These are phyloP conservation scores for Gracilinanus agilis DNA, from an alignment of 2,113 vertebrate species.

Conservation along the genomic window DNA sequence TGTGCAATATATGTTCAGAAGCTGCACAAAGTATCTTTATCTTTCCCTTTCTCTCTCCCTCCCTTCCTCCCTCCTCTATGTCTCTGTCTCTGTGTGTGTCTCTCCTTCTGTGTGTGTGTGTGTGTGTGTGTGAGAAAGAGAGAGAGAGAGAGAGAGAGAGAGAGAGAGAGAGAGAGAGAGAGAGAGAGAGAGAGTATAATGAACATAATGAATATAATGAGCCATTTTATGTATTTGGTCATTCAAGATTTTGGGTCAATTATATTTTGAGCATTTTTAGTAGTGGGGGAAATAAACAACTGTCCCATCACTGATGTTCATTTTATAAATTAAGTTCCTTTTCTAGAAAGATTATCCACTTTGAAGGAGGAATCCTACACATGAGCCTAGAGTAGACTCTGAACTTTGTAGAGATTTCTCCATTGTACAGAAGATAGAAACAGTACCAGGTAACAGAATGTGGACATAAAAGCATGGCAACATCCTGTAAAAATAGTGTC, in stretches of 20 bases:
- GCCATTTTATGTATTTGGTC: neutral
- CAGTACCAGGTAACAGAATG: neutral
- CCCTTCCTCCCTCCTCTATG: neutral
- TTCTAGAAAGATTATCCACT: neutral
- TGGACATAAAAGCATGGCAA: slow-evolving; percentile 22
- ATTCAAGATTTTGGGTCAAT: neutral
- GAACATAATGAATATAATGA: neutral
- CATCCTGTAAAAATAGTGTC: neutral
- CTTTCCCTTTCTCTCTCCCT: neutral
- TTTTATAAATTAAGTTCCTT: neutral
- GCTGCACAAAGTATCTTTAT: neutral
- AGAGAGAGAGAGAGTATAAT: neutral
- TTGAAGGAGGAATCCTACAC: neutral
- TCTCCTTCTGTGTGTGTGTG: too few relatives aligned
- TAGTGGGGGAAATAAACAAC: neutral
- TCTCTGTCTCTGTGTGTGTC: neutral
- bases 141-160: too few relatives aligned
- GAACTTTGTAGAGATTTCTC: neutral
- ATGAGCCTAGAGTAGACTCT: too few relatives aligned
- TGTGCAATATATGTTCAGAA: neutral
- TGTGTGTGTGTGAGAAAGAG: too few relatives aligned
- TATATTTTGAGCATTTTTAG: neutral
- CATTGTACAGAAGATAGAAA: slow-evolving; percentile 11
- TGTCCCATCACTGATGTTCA: neutral
- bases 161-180: too few relatives aligned